Evolutionary conservation across 2,113 vertebrate genomes (phyloP).

Genomic region (Lophius piscatorius): DNA sequence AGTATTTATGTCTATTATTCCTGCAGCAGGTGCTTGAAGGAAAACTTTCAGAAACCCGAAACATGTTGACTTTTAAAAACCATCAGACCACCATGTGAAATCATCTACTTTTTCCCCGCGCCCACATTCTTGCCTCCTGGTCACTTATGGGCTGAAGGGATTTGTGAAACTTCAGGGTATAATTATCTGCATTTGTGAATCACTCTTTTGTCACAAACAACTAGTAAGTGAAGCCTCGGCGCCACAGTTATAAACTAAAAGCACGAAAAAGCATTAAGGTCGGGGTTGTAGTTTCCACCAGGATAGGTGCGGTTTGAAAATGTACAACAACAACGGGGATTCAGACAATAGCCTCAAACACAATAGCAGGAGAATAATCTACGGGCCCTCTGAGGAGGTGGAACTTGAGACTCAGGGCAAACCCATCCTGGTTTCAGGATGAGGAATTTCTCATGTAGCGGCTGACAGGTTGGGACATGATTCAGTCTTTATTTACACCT

Average conservation of each 20-base stretch:
- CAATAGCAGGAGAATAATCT: conserved; percentile 6
- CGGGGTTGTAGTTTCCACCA: background rate
- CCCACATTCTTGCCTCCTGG: background rate
- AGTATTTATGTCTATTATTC: conserved; percentile 6
- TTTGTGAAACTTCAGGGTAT: background rate
- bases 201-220: conserved; percentile 25
- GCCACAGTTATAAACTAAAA: background rate
- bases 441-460: conserved; percentile 47
- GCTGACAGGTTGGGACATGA: conserved; percentile 40
- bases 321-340: background rate
- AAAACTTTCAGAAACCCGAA: conserved; percentile 34
- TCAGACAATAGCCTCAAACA: conserved; percentile 16
- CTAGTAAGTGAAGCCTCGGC: background rate
- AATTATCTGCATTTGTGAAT: conserved; percentile 18
- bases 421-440: background rate
- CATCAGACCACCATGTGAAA: conserved; percentile 1
- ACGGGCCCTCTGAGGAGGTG: background rate
- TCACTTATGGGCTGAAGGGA: background rate
- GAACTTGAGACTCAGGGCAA: conserved; percentile 26
- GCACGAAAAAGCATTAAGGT: background rate
- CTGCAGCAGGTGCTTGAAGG: conserved; percentile 2
- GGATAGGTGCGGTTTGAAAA: conserved; percentile 56
- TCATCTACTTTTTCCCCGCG: background rate
- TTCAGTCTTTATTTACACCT: conserved; percentile 20
- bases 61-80: conserved; percentile 32